Conservation (phyloP, 2,797 vertebrate species). For the Poeciliopsis presidionis region DNA sequence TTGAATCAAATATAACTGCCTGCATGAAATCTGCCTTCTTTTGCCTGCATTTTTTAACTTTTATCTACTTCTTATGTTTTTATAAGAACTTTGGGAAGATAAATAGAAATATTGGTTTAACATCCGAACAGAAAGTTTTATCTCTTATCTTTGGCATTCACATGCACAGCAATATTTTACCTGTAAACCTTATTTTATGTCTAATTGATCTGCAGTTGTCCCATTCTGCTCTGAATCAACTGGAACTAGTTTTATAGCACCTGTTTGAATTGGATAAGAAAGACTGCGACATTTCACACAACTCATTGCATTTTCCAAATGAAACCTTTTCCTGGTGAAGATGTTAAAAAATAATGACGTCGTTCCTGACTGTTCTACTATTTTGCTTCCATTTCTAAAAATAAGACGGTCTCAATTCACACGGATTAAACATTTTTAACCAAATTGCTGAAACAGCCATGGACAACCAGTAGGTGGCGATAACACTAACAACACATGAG, state of each 20-base stretch:
- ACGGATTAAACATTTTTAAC: neutral
- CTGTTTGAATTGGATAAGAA: neutral
- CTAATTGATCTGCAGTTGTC: neutral
- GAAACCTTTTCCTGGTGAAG: neutral
- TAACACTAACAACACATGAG: neutral
- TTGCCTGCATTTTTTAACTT: neutral
- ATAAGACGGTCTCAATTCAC: neutral
- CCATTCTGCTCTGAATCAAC: neutral
- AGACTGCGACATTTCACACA: neutral
- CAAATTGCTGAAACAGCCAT: neutral
- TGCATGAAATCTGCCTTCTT: constrained; percentile 7
- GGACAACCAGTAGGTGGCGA: neutral
- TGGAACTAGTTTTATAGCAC: neutral
- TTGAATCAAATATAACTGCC: constrained; percentile 23
- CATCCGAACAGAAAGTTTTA: neutral
- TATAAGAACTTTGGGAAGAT: constrained; percentile 2
- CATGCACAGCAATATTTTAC: neutral
- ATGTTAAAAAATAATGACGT: neutral
- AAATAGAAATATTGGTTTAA: neutral
- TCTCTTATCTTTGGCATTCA: neutral
- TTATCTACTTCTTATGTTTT: neutral
- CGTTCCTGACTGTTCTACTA: neutral
- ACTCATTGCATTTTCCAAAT: neutral
- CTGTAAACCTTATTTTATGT: neutral
- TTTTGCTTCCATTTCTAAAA: neutral